phyloP scores from a whole-genome alignment of 2,888 invertebrate species.

The Nomada ferruginata region DNA sequence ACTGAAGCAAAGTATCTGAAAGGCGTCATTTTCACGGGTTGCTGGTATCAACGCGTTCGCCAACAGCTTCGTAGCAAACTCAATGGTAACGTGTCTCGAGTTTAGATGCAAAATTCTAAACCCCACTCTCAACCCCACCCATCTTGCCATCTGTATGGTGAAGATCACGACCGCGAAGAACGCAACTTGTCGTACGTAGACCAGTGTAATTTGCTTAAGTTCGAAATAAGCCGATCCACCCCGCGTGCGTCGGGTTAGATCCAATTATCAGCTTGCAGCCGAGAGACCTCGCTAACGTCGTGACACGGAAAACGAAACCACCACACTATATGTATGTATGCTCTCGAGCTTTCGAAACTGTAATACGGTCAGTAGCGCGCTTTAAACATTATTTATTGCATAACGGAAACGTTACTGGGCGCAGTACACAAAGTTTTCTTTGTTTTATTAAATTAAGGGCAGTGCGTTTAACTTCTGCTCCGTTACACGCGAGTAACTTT shows the following conservation, averaged over 20 bases:
- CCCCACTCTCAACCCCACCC: neutral
- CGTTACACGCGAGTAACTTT: neutral
- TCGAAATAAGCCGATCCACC: conserved; percentile 61
- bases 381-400: conserved; percentile 17
- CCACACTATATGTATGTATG: neutral
- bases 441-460: neutral
- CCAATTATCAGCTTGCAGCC: conserved; percentile 53
- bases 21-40: no score
- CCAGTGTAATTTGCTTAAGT: conserved; percentile 59
- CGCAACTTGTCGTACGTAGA: conserved; percentile 8
- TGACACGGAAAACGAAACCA: conserved; percentile 43
- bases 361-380: conserved; percentile 25
- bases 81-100: neutral
- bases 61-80: neutral
- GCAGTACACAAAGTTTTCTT: neutral
- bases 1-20: no score
- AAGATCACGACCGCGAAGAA: conserved; percentile 35
- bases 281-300: conserved; percentile 46
- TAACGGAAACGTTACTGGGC: neutral
- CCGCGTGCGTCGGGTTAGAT: conserved; percentile 38
- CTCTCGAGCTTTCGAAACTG: conserved; percentile 19
- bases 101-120: neutral
- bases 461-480: neutral
- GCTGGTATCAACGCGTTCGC: neutral
- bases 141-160: conserved; percentile 5